These are phyloP conservation scores for Mirza zaza DNA, from an alignment of 2,113 vertebrate species.

Conservation along the genomic window DNA sequence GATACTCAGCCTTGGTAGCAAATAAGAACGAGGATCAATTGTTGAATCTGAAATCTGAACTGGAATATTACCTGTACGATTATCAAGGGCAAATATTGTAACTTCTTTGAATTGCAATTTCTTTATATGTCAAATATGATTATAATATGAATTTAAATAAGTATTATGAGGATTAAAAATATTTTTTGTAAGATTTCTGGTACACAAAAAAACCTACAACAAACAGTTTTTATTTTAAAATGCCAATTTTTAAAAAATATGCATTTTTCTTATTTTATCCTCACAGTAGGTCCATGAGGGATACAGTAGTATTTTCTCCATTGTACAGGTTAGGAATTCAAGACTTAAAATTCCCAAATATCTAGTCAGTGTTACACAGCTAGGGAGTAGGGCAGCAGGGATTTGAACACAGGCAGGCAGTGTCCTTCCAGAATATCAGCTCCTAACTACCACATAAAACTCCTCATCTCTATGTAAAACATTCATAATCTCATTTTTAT, in stretches of 20 bases:
- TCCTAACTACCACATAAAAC: neutral
- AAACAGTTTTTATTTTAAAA: neutral
- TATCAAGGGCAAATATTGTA: neutral
- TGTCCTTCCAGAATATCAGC: neutral
- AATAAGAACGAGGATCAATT: neutral
- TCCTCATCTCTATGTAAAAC: neutral
- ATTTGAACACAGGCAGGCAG: neutral
- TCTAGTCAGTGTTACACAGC: neutral
- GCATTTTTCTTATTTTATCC: neutral
- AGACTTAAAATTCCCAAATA: neutral
- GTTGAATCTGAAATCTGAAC: neutral
- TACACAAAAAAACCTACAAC: neutral
- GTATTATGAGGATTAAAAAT: neutral
- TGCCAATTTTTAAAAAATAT: neutral
- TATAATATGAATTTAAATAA: neutral
- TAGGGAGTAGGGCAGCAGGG: accelerated
- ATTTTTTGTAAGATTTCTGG: neutral
- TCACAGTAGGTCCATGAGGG: neutral
- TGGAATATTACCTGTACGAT: neutral
- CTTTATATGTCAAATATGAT: neutral
- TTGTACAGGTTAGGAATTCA: neutral
- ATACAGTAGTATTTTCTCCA: neutral
- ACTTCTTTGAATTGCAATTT: neutral
- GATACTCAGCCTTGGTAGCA: neutral
- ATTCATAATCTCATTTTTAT: neutral